Base-by-base conservation (phyloP, 2,797 vertebrate species). In the Bovichtus diacanthus region DNA sequence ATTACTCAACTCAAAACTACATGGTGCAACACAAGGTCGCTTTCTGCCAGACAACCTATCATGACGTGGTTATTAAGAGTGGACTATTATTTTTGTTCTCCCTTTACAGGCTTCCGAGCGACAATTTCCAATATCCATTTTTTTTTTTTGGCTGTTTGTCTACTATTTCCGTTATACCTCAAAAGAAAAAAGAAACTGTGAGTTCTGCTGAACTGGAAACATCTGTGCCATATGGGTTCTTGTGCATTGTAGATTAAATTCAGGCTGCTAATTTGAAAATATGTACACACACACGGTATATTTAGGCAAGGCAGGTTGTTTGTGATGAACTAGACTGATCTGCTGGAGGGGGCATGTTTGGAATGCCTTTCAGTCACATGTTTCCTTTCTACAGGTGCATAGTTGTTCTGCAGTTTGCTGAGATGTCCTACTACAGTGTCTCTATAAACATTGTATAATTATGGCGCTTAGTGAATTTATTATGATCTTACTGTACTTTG, bases 371-470 rank as follows among this genome's bases (percentile, higher is more conserved):
- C 64, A 68, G 62, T 23, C 67, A 47, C 55, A 61, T 70, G 72
- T 81, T 82, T 87, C 59, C 73, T 82, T 60, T 74, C 75, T 67
- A 27, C 69, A 70, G 69, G 55, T 55, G 63, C 25, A 63, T 62
- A 55, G 79, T 80, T 84, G 81, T 82, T 78, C 80, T 78, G 66
- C 21, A 76, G 62, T 55, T 70, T 51, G 18, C 11, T 38, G 11
- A 67, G 1, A 27, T 16, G 2, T 31, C 16, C 29, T 4, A 0
- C 18, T 15, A 2, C 53, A 27, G 6, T 44, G 29, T 53, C 1
- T 39, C 39, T 21, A 21, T 58, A 15, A 25, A 60, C 47, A 27
- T 21, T 68, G 7, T 41, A 27, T 50, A 63, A 47, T 67, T 23
- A 62, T 25, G 38, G 23, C n/a, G 16, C 27, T 39, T 47, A n/a